Evolutionary conservation across 2,113 vertebrate species (phyloP).

Genomic region (Setophaga coronata): DNA sequence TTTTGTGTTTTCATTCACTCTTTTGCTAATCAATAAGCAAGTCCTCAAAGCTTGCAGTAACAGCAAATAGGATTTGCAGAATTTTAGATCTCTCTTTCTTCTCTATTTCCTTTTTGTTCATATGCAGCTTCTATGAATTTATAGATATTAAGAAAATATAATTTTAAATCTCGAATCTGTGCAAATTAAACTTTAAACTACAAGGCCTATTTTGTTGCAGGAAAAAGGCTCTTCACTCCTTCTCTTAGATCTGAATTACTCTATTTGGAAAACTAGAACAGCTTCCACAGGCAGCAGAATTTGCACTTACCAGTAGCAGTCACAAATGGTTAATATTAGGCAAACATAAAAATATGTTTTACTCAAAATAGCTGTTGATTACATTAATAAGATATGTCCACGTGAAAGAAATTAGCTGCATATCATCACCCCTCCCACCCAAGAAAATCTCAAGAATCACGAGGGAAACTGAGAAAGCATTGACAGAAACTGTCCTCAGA

Average conservation of each 20-base stretch:
- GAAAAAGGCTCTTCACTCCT: background rate
- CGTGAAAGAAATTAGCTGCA: slow-evolving; percentile 50
- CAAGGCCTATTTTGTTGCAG: background rate
- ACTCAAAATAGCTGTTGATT: background rate
- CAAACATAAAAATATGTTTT: background rate
- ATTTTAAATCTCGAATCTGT: background rate
- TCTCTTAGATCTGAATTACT: background rate
- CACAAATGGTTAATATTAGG: background rate
- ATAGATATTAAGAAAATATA: background rate
- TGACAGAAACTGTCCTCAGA: background rate
- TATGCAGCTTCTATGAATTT: background rate
- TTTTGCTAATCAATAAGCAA: background rate
- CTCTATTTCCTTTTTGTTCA: background rate
- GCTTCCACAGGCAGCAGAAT: background rate
- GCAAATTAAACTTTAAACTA: slow-evolving; percentile 20
- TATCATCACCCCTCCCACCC: background rate
- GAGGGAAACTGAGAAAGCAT: background rate
- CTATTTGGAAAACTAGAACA: background rate
- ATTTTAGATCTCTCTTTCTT: background rate
- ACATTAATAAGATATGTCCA: background rate
- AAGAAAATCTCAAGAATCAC: slow-evolving; percentile 21
- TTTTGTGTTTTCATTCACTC: too few species aligned
- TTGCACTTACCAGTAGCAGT: fast-evolving
- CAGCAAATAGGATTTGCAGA: background rate
- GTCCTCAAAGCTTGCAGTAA: background rate